Percentiles rank a stretch among this genome's conserved stretches.
phyloP scores from a whole-genome alignment of 1,140 invertebrate species.

The Heliothis subflexa region DNA sequence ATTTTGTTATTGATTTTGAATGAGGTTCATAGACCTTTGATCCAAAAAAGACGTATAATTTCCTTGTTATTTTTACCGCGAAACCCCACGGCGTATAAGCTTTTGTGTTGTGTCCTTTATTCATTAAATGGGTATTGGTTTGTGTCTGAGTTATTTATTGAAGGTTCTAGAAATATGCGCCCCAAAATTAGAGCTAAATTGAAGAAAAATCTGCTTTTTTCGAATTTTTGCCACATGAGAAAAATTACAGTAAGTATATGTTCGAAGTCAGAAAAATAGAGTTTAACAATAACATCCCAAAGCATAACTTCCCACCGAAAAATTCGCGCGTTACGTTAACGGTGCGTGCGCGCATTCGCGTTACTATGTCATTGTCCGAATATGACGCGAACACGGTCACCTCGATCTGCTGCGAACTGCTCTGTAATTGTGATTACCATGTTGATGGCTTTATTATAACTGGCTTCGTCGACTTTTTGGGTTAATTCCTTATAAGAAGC shows the following conservation, averaged over 20 bases:
- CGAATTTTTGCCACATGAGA: neutral
- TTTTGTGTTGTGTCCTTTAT: constrained; percentile 3
- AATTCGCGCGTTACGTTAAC: neutral
- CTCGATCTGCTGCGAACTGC: constrained; percentile 1
- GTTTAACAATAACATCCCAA: neutral
- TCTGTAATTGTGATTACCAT: neutral
- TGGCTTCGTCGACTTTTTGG: neutral
- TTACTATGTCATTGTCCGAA: constrained; percentile 20
- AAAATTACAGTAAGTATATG: too few species aligned
- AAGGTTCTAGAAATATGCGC: neutral
- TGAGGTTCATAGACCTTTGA: neutral
- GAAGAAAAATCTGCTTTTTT: neutral
- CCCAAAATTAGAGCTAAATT: constrained; percentile 18
- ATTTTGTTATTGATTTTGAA: neutral
- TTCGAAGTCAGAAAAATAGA: neutral
- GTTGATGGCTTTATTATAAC: neutral
- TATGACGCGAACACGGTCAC: constrained; percentile 20
- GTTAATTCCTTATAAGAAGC: neutral
- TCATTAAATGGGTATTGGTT: constrained; percentile 11
- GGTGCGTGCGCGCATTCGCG: constrained; percentile 8
- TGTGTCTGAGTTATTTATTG: constrained; percentile 24
- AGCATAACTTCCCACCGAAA: neutral
- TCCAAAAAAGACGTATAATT: neutral
- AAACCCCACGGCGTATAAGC: neutral
- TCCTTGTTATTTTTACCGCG: neutral